Conservation (phyloP, 2,113 vertebrate genomes). For the Megalops atlanticus region DNA sequence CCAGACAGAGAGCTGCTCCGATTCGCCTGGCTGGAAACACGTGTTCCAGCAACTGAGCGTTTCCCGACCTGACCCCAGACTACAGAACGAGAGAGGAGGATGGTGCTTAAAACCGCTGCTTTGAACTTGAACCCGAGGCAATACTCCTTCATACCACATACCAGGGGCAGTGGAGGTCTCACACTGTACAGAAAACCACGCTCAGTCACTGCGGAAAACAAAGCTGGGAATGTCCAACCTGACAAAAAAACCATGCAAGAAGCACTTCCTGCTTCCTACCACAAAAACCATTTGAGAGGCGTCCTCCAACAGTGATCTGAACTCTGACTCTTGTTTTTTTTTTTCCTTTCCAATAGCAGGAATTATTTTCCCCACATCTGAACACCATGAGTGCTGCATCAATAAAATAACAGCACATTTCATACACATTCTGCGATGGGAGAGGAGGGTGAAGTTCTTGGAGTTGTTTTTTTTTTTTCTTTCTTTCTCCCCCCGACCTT, state of each 20-base stretch:
- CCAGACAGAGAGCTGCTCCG: background rate
- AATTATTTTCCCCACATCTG: no score
- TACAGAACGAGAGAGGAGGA: background rate
- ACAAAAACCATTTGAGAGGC: background rate
- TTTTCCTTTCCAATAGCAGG: no score
- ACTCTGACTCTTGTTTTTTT: no score
- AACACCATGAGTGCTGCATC: background rate
- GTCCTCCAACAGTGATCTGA: background rate
- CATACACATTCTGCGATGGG: background rate
- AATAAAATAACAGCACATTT: background rate
- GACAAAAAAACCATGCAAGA: background rate
- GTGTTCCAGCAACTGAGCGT: background rate
- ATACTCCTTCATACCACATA: background rate
- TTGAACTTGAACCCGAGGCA: background rate
- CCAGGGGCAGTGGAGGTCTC: background rate
- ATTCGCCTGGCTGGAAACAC: background rate
- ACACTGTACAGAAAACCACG: background rate
- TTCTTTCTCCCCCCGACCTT: no score
- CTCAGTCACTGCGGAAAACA: background rate
- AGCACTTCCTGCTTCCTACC: background rate
- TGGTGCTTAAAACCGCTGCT: background rate
- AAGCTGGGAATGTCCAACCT: background rate
- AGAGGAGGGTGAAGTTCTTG: no score
- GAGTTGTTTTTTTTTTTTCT: no score
- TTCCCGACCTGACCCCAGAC: background rate